Percentiles rank a stretch among this genome's conserved stretches.
These are phyloP conservation scores for Pseudoatta argentina DNA, from an alignment of 1,140 invertebrate genomes.

Conservation along the genomic window DNA sequence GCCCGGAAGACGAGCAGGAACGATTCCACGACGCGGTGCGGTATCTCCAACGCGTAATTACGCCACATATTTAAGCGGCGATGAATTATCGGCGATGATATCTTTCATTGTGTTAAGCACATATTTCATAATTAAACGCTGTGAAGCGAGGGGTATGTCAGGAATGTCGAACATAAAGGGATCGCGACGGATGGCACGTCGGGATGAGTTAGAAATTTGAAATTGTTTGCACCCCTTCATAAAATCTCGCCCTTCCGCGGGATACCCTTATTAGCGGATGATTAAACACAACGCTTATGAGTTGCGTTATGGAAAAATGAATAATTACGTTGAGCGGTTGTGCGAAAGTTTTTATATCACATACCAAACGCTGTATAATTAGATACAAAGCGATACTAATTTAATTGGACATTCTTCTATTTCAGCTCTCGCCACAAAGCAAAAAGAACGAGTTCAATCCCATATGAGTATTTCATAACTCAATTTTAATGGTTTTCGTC, in stretches of 20 bases:
- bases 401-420: slow-evolving; percentile 51
- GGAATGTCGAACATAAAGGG: slow-evolving; percentile 73
- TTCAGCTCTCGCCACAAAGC: neutral
- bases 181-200: slow-evolving; percentile 61
- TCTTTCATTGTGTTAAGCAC: slow-evolving; percentile 74
- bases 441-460: neutral
- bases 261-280: slow-evolving; percentile 58
- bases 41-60: slow-evolving; percentile 45
- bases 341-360: slow-evolving; percentile 49
- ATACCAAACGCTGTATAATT: slow-evolving; percentile 51
- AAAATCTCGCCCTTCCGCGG: slow-evolving; percentile 63
- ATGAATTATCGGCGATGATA: slow-evolving; percentile 68
- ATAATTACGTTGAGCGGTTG: slow-evolving; percentile 41
- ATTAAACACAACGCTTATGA: slow-evolving; percentile 65
- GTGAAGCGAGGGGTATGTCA: slow-evolving; percentile 64
- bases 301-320: slow-evolving; percentile 49
- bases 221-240: slow-evolving; percentile 73
- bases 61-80: slow-evolving; percentile 59
- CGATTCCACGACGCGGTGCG: neutral
- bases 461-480: neutral
- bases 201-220: slow-evolving; percentile 71
- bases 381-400: slow-evolving; percentile 59
- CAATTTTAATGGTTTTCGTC: slow-evolving; percentile 31
- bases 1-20: slow-evolving; percentile 25
- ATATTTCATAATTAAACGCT: slow-evolving; percentile 76